Evolutionary conservation across 2,888 invertebrate species (phyloP), one percentile per base, ranked within the genome.

Genomic region (Drosophila paranaensis): DNA sequence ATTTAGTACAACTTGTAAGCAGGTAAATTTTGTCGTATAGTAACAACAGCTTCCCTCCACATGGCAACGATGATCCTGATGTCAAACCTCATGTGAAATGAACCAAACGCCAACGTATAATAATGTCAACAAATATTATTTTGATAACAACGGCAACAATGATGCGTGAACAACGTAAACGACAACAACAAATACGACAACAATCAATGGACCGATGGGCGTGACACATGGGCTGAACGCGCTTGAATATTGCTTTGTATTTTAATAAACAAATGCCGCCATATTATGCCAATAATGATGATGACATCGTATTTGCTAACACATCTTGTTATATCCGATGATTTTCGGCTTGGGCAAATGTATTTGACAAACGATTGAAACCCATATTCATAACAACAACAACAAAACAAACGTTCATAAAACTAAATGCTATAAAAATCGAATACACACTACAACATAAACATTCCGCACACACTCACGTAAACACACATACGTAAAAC

Each of bases 241-340:
- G 63, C 53, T 71, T 70, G 64, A 60, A 64, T 71, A 46, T 48
- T 78, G 60, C 77, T 79, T 79, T 77, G 71, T 73, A 75, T 76
- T 67, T 76, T 62, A 71, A 76, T 72, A 70, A 63, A 68, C 76
- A 82, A 74, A 88, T 90, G 81, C 71, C 78, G 88, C 77, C 73
- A 74, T 78, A 74, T 74, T 66, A 88, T 90, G 90, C 76, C 75
- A 77, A 86, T 81, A 74, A 91, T 92, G 92, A 92, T 92, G 92
- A 92, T 92, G 92, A 92, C 92, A 91, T 92, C 91, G 92, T 90
- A 92, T 91, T 84, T 92, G 79, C 78, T 92, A 78, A 92, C 92
- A 82, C 89, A 91, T 90, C 92, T 92, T 90, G 91, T 92, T 80
- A 92, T 92, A 90, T 88, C 92, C 91, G 92, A 92, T 86, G 92